Base-by-base conservation (phyloP, 1,140 invertebrate genomes). In the Coenobita brevimanus region DNA sequence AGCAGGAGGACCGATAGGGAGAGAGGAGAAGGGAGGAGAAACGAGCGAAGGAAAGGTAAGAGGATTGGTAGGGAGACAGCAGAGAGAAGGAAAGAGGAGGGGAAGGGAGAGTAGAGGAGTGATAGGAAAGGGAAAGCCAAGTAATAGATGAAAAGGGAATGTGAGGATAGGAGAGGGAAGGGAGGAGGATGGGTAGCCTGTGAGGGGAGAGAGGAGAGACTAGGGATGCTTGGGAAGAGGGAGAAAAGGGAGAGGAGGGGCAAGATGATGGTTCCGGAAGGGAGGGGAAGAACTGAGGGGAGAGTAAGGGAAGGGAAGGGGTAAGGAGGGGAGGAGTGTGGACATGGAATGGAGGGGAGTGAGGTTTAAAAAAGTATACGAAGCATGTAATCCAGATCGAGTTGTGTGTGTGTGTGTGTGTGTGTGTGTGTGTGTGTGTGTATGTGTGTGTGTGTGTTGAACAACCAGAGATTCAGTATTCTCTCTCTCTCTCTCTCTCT, bases 351-450 rank as follows among this genome's bases (percentile, higher is more conserved):
- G n/a, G n/a, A n/a, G n/a, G n/a, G n/a, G n/a, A n/a, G n/a, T n/a
- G n/a, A n/a, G n/a, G n/a, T n/a, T n/a, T n/a, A n/a, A n/a, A n/a
- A n/a, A n/a, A n/a, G n/a, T n/a, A n/a, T n/a, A n/a, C n/a, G n/a
- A n/a, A n/a, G n/a, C n/a, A n/a, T n/a, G n/a, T n/a, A n/a, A n/a
- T n/a, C n/a, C n/a, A n/a, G 13, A 13, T 57, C n/a, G 13, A 13
- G 54, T n/a, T 57, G 13, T 57, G 54, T 57, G 10, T n/a, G 54
- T 57, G 10, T 57, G n/a, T 57, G 54, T 57, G n/a, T 57, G 54
- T 57, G n/a, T 57, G 54, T 57, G n/a, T 57, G 54, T 57, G n/a
- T 57, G 54, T 57, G n/a, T 57, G 54, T 57, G n/a, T 57, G 54
- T 13, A 57, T 57, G n/a, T n/a, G 54, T 57, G n/a, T 57, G 62